A percentile compares a stretch with the other conserved stretches of the same genome.
phyloP scores from a whole-genome alignment of 2,888 invertebrate genomes.

The Blomia tropicalis region DNA sequence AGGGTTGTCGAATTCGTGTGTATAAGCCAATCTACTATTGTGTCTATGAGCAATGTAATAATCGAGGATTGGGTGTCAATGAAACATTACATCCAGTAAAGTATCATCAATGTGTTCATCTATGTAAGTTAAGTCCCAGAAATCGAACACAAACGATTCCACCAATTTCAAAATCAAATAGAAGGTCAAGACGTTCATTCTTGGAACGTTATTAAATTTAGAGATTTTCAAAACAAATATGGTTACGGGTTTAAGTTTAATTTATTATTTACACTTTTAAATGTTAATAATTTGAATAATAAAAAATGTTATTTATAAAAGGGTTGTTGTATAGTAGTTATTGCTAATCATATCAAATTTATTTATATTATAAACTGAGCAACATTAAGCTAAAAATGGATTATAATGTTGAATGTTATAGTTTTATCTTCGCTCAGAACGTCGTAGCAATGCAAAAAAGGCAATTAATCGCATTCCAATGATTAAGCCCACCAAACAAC shows the following conservation, averaged over 20 bases:
- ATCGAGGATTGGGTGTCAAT: conserved; percentile 8
- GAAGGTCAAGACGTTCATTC: too few species aligned
- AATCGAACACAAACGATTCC: background rate
- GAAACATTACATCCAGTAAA: conserved; percentile 9
- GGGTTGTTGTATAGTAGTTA: too few species aligned
- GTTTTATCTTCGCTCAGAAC: background rate
- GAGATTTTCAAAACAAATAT: too few species aligned
- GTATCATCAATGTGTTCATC: conserved; percentile 20
- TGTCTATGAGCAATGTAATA: conserved; percentile 19
- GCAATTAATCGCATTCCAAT: conserved; percentile 10
- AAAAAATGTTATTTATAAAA: background rate
- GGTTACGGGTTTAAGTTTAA: too few species aligned
- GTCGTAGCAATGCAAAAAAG: conserved; percentile 1
- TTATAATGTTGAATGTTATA: too few species aligned
- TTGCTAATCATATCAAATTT: too few species aligned
- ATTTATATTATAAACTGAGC: background rate
- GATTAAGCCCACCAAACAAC: background rate
- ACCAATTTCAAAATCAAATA: too few species aligned
- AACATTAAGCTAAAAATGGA: background rate
- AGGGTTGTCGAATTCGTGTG: conserved; percentile 18
- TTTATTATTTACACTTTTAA: too few species aligned
- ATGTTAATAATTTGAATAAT: background rate
- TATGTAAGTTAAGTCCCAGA: conserved; percentile 15
- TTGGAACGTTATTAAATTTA: too few species aligned
- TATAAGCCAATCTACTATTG: conserved; percentile 17